Evolutionary conservation across 2,888 invertebrate species (phyloP).

Genomic region (Zhengitettix transpicula): DNA sequence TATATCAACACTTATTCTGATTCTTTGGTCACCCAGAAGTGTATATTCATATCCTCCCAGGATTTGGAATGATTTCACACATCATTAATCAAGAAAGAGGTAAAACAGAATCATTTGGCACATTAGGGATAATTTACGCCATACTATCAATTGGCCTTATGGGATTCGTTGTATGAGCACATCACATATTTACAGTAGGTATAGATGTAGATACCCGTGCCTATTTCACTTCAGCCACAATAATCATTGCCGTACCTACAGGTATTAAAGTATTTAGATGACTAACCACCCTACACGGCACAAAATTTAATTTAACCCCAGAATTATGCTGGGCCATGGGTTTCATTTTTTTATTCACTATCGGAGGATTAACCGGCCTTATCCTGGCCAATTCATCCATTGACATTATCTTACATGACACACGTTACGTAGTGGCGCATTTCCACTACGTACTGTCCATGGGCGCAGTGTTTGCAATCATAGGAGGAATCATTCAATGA

Average conservation of each 20-base stretch:
- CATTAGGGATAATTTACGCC: conserved; percentile 66
- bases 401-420: too few species aligned
- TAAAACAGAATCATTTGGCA: conserved; percentile 57
- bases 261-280: neutral
- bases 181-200: conserved; percentile 63
- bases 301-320: neutral
- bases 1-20: conserved; percentile 74
- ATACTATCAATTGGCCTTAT: conserved; percentile 64
- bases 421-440: conserved; percentile 33
- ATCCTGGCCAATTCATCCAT: neutral
- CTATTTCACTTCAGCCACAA: neutral
- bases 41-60: conserved; percentile 71
- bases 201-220: neutral
- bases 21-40: conserved; percentile 80
- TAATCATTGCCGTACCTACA: neutral
- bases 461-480: conserved; percentile 32
- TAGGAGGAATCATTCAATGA: conserved; percentile 27
- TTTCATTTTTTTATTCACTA: neutral
- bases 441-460: conserved; percentile 34
- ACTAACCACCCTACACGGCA: too few species aligned
- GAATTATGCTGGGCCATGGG: neutral
- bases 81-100: conserved; percentile 57
- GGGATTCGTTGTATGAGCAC: conserved; percentile 72
- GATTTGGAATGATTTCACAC: conserved; percentile 67
- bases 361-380: neutral